phyloP scores from a whole-genome alignment of 2,797 vertebrate species.

The Falco naumanni region DNA sequence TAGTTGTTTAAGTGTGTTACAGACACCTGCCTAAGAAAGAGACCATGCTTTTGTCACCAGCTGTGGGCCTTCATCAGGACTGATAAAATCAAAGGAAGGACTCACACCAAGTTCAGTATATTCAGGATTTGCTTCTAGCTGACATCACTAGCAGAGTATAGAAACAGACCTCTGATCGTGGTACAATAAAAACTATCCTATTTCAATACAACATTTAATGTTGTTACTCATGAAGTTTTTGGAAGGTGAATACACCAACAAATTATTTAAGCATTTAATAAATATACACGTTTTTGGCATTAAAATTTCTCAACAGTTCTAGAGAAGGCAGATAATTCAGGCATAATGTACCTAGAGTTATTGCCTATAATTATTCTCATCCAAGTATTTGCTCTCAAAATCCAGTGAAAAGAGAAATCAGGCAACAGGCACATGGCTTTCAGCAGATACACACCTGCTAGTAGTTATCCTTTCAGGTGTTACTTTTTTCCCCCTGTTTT shows the following conservation, averaged over 20 bases:
- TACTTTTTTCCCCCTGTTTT: neutral
- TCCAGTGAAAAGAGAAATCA: neutral
- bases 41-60: neutral
- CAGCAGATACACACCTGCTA: neutral
- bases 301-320: neutral
- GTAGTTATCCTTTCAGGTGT: neutral
- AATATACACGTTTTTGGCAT: neutral
- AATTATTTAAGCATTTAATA: conserved; percentile 14
- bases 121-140: neutral
- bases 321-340: neutral
- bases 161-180: neutral
- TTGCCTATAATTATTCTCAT: neutral
- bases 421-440: neutral
- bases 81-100: neutral
- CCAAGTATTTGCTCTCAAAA: neutral
- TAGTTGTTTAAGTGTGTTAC: neutral
- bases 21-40: neutral
- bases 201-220: neutral
- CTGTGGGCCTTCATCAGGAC: neutral
- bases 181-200: neutral
- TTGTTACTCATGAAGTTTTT: conserved; percentile 20
- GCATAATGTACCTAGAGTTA: neutral
- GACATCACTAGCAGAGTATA: neutral
- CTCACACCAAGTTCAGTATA: neutral
- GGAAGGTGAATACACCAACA: neutral